Evolutionary conservation across 2,113 vertebrate species (phyloP), one percentile per base, ranked within the genome.

Genomic region (Amazona guildingii): DNA sequence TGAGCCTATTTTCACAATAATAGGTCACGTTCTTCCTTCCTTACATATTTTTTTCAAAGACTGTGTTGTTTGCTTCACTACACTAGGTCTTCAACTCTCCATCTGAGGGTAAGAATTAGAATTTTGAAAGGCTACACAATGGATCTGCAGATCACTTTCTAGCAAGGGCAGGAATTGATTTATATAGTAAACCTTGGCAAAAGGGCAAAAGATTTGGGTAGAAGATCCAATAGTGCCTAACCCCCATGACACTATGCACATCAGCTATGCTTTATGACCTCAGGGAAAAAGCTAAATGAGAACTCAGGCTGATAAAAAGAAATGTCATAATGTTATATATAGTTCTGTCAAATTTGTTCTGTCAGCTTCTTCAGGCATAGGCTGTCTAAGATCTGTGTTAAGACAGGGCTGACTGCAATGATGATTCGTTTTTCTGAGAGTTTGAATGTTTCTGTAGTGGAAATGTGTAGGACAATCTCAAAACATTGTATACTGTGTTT

Each of bases 241-340:
- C 0, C 1, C 3, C 17, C 10, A 13, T 15, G 18, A 21, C 48
- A 49, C 17, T 4, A 29, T 15, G 33, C 16, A 7, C 5, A 3
- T 27, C 33, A 25, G 5, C 19, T 73, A 3, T 31, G 12, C 23
- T 73, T 59, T 29, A n/a, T 4, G 9, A 37, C 18, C 3, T 0
- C 19, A 10, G 11, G 14, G 18, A 59, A 67, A 54, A 11, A 52
- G 54, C 8, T 35, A 84, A 85, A 25, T 31, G 18, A 21, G 35
- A 83, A 17, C 19, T 51, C 12, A 33, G 46, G 3, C 1, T 12
- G 23, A 41, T 23, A 29, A 68, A 66, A 78, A 64, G 2, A 87
- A 70, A 80, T 14, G 3, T 2, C 39, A 51, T 19, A 18, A 67
- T 15, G 15, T 6, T 29, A 8, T 5, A 9, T 18, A 2, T 14